Evolutionary conservation across 2,113 vertebrate species (phyloP), one percentile per base, ranked within the genome.

Genomic region (Heterotis niloticus): DNA sequence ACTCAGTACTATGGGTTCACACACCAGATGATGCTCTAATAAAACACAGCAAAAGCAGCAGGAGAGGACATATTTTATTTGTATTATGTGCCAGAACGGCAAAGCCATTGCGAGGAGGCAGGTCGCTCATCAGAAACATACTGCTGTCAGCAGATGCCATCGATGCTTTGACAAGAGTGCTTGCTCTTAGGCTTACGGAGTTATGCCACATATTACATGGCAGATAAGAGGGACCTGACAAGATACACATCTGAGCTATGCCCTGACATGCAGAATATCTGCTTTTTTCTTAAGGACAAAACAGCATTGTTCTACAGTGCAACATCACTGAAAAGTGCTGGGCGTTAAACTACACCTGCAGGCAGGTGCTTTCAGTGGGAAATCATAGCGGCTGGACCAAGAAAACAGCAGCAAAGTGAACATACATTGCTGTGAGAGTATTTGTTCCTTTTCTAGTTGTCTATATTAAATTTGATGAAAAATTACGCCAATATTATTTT

Each of bases 271-370:
- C 59, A 62, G 10, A 1, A 4, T 11, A 20, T 1, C 59, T 20
- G 13, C 59, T 28, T 83, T 84, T 82, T 84, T 69, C 74, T 78
- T 64, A 2, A 68, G 67, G 74, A 78, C 26, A n/a, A 73, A 2
- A 84, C 84, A 86, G 65, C 81, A 79, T 70, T 65, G 56, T 14
- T 81, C 83, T 14, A 73, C 81, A 79, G 86, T 81, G 64, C 44
- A 5, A 76, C 83, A 82, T 86, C 73, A 79, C 17, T 60, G 56
- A 66, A 20, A 13, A 51, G 64, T 24, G 66, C 78, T 81, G 51
- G 74, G 73, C 67, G 73, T 26, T 76, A 2, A 9, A 5, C 56
- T 71, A 71, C 57, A 68, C 73, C 76, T 82, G 44, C 11, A 54
- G 23, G 71, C 24, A 73, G 54, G 51, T 28, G 44, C 20, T 11